These are phyloP conservation scores for Teleogryllus oceanicus DNA, from an alignment of 2,888 invertebrate species.

Conservation along the genomic window DNA sequence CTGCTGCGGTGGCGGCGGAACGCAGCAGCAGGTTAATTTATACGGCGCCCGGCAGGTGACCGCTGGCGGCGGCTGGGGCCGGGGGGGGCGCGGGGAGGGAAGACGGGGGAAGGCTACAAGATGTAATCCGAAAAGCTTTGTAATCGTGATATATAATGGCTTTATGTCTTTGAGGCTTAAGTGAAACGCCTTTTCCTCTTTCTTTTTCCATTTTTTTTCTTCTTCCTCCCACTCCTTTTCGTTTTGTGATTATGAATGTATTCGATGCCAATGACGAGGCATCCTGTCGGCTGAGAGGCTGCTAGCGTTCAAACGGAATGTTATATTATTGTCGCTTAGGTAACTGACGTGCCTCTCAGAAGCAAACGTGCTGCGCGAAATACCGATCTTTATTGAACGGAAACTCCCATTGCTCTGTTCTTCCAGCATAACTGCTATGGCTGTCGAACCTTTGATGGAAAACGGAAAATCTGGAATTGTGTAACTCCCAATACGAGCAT, in stretches of 20 bases:
- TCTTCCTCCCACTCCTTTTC: neutral
- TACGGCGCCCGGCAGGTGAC: conserved; percentile 8
- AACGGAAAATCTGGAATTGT: too few species aligned
- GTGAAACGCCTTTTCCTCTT: conserved; percentile 18
- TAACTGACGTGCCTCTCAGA: neutral
- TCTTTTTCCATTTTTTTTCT: too few species aligned
- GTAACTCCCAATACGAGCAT: too few species aligned
- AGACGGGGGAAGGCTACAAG: neutral
- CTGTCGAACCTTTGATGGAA: too few species aligned
- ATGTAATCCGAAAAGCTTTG: neutral
- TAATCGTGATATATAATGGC: conserved; percentile 18
- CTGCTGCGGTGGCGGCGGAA: neutral
- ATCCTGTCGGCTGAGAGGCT: neutral
- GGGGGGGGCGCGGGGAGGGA: neutral
- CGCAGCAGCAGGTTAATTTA: neutral
- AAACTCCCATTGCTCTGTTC: too few species aligned
- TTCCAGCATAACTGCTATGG: too few species aligned
- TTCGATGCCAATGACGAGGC: neutral
- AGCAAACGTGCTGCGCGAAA: neutral
- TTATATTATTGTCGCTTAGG: neutral
- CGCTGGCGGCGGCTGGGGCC: neutral
- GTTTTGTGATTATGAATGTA: neutral
- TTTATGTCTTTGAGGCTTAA: conserved; percentile 9
- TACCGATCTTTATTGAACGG: too few species aligned
- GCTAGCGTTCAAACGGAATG: neutral